phyloP scores from a whole-genome alignment of 2,888 invertebrate species.

The Keiferia lycopersicella region DNA sequence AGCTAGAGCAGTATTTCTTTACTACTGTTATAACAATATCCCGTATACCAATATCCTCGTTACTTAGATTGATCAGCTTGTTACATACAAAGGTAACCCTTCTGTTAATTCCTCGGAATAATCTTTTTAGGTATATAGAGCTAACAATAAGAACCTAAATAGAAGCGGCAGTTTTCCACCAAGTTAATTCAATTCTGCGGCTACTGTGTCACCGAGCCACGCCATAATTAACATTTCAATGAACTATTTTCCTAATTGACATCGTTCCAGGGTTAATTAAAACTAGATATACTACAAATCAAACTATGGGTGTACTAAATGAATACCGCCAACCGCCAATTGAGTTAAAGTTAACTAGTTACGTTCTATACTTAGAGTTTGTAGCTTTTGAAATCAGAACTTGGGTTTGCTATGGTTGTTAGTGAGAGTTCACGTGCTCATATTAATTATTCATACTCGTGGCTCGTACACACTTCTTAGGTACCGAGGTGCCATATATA shows the following conservation, averaged over 20 bases:
- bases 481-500: no score
- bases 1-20: no score
- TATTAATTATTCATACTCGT: not conserved
- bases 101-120: no score
- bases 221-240: conserved; percentile 4
- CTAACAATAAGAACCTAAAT: no score
- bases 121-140: no score
- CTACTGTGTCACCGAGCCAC: not conserved
- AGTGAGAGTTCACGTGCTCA: not conserved
- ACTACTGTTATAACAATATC: no score
- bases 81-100: no score
- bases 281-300: not conserved
- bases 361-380: not conserved
- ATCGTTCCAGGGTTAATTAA: conserved; percentile 1
- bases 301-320: not conserved
- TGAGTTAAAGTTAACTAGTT: not conserved
- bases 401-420: not conserved
- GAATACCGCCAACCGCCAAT: not conserved
- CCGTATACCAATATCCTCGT: no score
- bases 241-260: conserved; percentile 7
- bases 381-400: not conserved
- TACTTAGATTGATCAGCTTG: no score
- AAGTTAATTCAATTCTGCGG: not conserved
- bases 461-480: no score
- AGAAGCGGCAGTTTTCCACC: no score